phyloP scores from a whole-genome alignment of 2,113 vertebrate genomes.

The Aythya baeri region DNA sequence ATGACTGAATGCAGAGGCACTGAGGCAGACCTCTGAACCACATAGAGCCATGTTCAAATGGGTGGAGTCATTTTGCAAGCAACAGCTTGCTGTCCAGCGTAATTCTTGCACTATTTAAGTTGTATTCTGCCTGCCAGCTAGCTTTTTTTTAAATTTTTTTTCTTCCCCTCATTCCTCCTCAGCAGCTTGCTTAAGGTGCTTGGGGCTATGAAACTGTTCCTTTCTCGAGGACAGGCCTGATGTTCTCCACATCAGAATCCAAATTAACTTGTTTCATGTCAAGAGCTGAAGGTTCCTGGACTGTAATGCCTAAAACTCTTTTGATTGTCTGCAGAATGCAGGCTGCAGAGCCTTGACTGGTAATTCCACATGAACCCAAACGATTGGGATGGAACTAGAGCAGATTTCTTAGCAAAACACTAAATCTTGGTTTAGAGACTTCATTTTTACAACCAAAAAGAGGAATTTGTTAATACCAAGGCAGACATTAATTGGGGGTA shows the following conservation, averaged over 20 bases:
- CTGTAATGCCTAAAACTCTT: background rate
- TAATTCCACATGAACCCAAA: background rate
- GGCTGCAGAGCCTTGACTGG: background rate
- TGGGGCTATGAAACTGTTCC: background rate
- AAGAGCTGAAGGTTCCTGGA: background rate
- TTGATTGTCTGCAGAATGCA: background rate
- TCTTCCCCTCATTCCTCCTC: background rate
- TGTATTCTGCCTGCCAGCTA: background rate
- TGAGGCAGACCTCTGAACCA: background rate
- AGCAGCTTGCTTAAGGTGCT: background rate
- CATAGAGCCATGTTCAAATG: background rate
- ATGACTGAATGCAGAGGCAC: background rate
- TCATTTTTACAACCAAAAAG: background rate
- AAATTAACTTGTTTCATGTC: background rate
- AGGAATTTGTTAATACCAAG: background rate
- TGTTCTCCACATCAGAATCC: background rate
- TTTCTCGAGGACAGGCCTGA: background rate
- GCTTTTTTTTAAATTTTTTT: background rate
- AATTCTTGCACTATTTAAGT: background rate
- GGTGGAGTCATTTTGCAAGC: background rate
- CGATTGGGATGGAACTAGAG: background rate
- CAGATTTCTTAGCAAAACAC: background rate
- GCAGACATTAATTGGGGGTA: background rate
- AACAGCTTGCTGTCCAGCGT: background rate
- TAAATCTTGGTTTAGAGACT: background rate